Evolutionary conservation across 2,888 invertebrate genomes (phyloP).

Genomic region (Pegoplata infirma): DNA sequence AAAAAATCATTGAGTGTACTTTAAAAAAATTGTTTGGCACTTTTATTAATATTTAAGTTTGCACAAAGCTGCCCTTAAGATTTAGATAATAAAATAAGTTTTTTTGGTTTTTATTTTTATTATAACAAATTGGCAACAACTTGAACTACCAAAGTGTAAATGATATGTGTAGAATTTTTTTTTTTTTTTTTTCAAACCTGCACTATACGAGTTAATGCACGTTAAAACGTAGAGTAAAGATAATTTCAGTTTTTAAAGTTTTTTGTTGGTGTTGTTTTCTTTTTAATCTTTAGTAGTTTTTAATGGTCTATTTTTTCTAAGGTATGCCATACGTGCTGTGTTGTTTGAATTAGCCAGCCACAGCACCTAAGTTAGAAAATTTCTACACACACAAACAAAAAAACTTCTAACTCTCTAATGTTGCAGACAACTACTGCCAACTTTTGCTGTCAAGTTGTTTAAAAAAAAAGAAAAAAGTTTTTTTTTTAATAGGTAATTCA

Average conservation of each 20-base stretch:
- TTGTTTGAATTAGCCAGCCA: not conserved
- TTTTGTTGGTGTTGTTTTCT: not conserved
- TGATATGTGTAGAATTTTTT: not conserved
- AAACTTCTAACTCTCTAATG: not conserved
- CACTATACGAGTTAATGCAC: no score
- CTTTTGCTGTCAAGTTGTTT: not conserved
- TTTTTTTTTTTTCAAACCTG: no score
- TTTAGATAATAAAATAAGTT: no score
- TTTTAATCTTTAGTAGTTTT: not conserved
- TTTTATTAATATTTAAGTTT: no score
- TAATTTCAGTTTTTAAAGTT: not conserved
- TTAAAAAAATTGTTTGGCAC: no score
- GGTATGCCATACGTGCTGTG: not conserved
- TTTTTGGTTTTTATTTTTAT: not conserved
- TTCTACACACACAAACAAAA: not conserved
- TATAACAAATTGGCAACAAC: not conserved
- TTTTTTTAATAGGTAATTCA: not conserved
- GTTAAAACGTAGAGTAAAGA: no score
- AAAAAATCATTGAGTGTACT: no score
- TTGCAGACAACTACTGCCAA: not conserved
- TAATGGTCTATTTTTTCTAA: not conserved
- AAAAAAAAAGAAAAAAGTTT: not conserved
- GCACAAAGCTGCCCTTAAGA: no score
- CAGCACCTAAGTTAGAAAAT: not conserved
- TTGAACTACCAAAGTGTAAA: not conserved